Base-by-base conservation (phyloP, 2,888 invertebrate species). In the Tachystola acroxantha region DNA sequence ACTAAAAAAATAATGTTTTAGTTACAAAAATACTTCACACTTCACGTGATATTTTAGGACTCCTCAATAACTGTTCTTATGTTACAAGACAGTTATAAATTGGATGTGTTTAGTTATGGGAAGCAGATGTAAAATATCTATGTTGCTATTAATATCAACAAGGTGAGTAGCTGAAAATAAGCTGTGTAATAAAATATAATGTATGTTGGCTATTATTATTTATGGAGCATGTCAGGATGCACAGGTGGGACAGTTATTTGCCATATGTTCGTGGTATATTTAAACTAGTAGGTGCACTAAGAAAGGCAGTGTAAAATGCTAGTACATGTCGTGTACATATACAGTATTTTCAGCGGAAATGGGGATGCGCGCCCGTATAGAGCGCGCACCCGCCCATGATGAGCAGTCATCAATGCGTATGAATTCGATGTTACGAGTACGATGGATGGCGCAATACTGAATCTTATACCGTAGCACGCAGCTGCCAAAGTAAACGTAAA, bases 241-340 rank as follows among this genome's bases (percentile, higher is more conserved):
- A 45, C 66, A 67, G 64, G 63, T 71, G 67, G 48, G 57, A 54
- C 50, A 52, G 46, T 60, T 53, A 53, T 50, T 51, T 46, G 53
- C 53, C 46, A 14, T 40, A 24, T 2, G 24, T n/a, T n/a, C n/a
- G n/a, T n/a, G n/a, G n/a, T n/a, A n/a, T 24, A 16, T 6, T 6
- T 16, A 16, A 16, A 16, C 3, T 16, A 16, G 6, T 16, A 16
- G 16, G 16, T 16, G 6, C 16, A 16, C 16, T 4, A 16, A 3
- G 16, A 4, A 16, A n/a, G n/a, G n/a, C 16, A 16, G 16, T 16
- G 16, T 16, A 16, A 16, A 6, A 16, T n/a, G 16, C 6, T 16
- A 16, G 16, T 6, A 16, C 3, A 4, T 4, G 6, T 16, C 16
- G 16, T 16, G 16, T 16, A 16, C 16, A 16, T 6, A 16, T 6